Base-by-base conservation (phyloP, 1,140 invertebrate genomes). In the Hyphantria cunea region DNA sequence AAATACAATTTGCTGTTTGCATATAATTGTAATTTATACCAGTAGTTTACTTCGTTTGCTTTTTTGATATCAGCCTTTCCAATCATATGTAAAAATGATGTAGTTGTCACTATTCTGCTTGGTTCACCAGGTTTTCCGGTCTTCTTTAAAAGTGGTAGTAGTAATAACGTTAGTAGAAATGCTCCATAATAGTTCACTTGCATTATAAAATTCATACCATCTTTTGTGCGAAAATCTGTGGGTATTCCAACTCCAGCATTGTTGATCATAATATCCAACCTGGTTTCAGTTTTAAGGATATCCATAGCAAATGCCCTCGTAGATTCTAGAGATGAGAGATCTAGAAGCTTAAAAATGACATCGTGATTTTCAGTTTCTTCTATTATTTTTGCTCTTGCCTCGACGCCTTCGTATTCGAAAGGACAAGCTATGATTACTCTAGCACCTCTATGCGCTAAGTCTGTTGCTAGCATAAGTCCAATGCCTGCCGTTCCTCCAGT, bases 401-500 rank as follows among this genome's bases (percentile, higher is more conserved):
- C 56, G 14, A 86, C 76, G n/a, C 91, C 92, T 70, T 90, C 91
- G 5, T 90, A 73, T 52, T 86, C 67, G 72, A 91, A 90, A 13
- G 93, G 84, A 81, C 96, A 97, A 9, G 95, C 95, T 82, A 97
- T 91, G 42, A 96, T 93, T 11, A 97, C 93, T 76, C 92, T 93
- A 0, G 95, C 96, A 13, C 94, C 93, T 74, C 94, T 78, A 67
- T 85, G 91, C 0, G 95, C 95, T 54, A 96, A 87, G 61, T 94
- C 93, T 52, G 82, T 75, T 0, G 94, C 94, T 34, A 95, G 94
- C 82, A 95, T 94, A 86, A 94, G 94, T 3, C 97, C 97, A 82
- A 98, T 96, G 0, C 96, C 97, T 48, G 93, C 93, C 79, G 95
- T 97, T 4, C 94, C 94, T 50, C 97, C 96, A 10, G 96, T 97